Evolutionary conservation across 2,113 vertebrate species (phyloP), one percentile per base, ranked within the genome.

Genomic region (Rhegmatorhina hoffmannsi): DNA sequence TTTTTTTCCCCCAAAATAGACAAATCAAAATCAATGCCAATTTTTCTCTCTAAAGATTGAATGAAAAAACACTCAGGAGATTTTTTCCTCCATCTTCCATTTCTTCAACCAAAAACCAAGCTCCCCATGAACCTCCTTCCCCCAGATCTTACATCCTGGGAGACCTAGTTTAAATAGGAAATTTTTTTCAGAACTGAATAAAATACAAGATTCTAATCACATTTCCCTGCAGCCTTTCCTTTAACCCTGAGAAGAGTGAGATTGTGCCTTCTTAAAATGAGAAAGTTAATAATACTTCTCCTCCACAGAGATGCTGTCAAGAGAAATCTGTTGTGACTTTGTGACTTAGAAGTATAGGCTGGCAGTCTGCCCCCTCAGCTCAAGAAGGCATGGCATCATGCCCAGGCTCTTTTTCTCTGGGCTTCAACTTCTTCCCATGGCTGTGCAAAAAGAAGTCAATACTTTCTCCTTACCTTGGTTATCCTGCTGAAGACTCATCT

Each of bases 321-420:
- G 78, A 89, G 60, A 90, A 94, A 85, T 94, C 78, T 94, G 47
- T 62, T 87, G 74, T 0, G 13, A 40, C 67, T 91, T 62, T 87
- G 74, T 0, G 16, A 40, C 70, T 91, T 85, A 60, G 40, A 76
- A 80, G 91, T 70, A 31, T 36, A 81, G 88, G 68, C 83, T 97
- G 96, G 94, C 96, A 95, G 86, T 64, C 64, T 94, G 83, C 90
- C 94, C 76, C 59, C 33, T 62, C 49, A 78, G 86, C 90, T 92
- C 83, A 87, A 47, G 89, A 88, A 95, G 72, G 72, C 38, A 69
- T 96, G 95, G 96, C 95, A 84, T 29, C 24, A 14, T 92, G 88
- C 96, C 95, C 92, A 85, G 94, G 43, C 70, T 82, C 53, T 75
- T 62, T 84, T 70, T 92, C 79, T 77, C 64, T 74, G 64, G 56